A percentile compares a stretch with the other conserved stretches of the same genome.
Evolutionary conservation across 2,888 invertebrate genomes (phyloP).

Genomic region (Theretra japonica): DNA sequence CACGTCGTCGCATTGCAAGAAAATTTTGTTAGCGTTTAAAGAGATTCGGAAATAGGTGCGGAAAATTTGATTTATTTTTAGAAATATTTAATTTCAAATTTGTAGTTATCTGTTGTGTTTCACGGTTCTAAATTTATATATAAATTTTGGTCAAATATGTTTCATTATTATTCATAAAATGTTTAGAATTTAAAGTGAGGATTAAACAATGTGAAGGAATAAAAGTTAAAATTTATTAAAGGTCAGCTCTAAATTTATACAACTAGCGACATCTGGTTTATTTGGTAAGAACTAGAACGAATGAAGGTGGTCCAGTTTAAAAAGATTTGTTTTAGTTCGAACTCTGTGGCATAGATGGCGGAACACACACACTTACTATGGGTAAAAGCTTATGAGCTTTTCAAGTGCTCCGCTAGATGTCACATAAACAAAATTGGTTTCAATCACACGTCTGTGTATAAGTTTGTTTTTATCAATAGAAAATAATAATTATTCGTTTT

Average conservation of each 20-base stretch:
- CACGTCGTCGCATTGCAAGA: slow-evolving; percentile 32
- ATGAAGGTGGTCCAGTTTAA: neutral
- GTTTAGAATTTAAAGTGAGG: too few species aligned
- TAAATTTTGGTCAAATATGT: neutral
- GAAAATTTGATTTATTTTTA: slow-evolving; percentile 4
- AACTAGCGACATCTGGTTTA: slow-evolving; percentile 2
- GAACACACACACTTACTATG: too few species aligned
- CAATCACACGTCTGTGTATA: neutral
- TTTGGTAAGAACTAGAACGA: neutral
- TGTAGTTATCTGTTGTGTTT: neutral
- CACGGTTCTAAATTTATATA: neutral
- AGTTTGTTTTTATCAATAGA: too few species aligned
- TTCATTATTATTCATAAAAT: too few species aligned
- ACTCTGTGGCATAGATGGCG: neutral
- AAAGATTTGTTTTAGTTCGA: neutral
- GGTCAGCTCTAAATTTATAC: neutral
- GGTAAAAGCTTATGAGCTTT: too few species aligned
- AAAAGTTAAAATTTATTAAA: neutral
- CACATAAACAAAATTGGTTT: neutral
- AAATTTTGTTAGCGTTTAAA: slow-evolving; percentile 41
- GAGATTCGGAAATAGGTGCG: neutral
- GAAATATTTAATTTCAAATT: neutral
- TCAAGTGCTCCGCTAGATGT: neutral
- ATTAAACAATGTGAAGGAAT: too few species aligned
- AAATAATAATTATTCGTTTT: too few species aligned